These are phyloP conservation scores for Cheirogaleus medius DNA, from an alignment of 2,113 vertebrate genomes.

Conservation along the genomic window DNA sequence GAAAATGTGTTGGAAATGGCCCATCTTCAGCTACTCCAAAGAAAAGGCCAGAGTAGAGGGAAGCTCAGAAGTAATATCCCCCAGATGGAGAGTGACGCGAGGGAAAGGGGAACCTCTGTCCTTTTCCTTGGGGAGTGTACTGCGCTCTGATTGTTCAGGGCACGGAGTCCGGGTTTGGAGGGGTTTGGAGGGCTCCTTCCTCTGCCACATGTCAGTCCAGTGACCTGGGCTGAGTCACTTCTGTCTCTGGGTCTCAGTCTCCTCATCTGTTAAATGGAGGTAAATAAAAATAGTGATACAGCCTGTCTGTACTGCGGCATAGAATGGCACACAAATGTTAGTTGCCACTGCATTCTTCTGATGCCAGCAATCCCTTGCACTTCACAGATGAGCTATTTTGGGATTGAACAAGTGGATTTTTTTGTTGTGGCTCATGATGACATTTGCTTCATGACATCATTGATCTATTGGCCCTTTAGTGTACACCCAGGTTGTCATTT, in stretches of 20 bases:
- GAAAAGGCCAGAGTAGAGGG: neutral
- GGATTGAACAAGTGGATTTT: neutral
- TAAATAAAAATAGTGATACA: neutral
- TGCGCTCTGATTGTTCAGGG: neutral
- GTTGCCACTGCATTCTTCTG: neutral
- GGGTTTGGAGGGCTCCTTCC: neutral
- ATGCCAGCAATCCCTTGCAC: neutral
- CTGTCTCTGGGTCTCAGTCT: neutral
- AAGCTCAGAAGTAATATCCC: neutral
- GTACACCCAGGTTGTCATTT: neutral
- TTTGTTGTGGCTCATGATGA: neutral
- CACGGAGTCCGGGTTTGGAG: neutral
- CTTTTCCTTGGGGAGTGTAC: neutral
- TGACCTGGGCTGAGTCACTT: neutral
- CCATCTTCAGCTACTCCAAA: neutral
- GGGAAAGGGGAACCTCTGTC: neutral
- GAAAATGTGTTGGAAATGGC: constrained; percentile 56
- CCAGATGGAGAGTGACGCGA: neutral
- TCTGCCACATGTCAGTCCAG: accelerated
- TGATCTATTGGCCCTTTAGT: neutral
- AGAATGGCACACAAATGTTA: neutral
- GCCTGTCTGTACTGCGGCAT: too few relatives aligned
- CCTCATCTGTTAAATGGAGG: neutral
- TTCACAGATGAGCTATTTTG: neutral
- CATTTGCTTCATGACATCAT: neutral